Percentiles rank a stretch among this genome's conserved stretches.
phyloP scores from a whole-genome alignment of 2,797 vertebrate genomes.

The Chrosomus eos region DNA sequence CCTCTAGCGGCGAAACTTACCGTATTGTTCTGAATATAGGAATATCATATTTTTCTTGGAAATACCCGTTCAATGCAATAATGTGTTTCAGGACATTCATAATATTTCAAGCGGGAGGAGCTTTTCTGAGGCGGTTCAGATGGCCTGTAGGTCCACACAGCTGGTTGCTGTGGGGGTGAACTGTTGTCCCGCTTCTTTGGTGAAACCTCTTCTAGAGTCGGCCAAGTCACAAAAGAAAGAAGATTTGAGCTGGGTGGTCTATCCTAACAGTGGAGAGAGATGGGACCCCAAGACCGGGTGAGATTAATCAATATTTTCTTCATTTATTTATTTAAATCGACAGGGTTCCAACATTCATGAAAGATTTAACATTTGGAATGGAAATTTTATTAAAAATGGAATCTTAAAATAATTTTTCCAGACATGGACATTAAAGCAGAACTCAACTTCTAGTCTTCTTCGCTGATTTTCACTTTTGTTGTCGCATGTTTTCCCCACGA shows the following conservation, averaged over 20 bases:
- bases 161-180: conserved; percentile 82
- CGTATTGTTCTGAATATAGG: no score
- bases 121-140: conserved; percentile 74
- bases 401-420: neutral
- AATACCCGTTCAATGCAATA: neutral
- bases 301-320: conserved; percentile 42
- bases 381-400: neutral
- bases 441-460: no score
- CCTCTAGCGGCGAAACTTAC: no score
- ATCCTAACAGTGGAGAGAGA: conserved; percentile 83
- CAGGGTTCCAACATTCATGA: neutral
- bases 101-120: conserved; percentile 77
- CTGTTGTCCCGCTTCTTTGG: conserved; percentile 76
- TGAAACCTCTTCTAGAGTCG: conserved; percentile 77
- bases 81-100: conserved; percentile 67
- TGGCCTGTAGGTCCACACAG: conserved; percentile 71
- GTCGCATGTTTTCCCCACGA: no score
- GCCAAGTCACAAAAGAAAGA: conserved; percentile 63
- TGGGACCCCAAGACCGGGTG: conserved; percentile 77
- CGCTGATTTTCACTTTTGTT: no score
- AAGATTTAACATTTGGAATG: neutral
- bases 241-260: conserved; percentile 79
- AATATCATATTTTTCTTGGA: no score
- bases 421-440: neutral
- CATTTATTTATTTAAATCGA: no score